phyloP scores from a whole-genome alignment of 2,797 vertebrate species.

The Myiotriccus ornatus region DNA sequence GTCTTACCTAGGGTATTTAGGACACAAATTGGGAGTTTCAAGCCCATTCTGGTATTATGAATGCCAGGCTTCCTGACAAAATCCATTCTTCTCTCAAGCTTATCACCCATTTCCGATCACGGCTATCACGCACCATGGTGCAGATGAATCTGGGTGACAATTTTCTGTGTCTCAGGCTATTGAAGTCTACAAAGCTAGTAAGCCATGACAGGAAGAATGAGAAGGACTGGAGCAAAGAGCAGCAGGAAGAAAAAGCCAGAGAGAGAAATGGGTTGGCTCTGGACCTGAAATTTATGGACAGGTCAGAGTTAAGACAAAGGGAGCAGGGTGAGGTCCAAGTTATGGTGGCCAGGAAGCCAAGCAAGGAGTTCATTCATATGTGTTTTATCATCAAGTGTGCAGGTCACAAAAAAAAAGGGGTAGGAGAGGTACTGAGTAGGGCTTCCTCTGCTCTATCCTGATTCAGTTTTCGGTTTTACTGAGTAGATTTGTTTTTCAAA shows the following conservation, averaged over 20 bases:
- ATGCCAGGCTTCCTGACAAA: constrained; percentile 3
- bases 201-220: neutral
- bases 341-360: neutral
- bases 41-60: neutral
- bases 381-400: neutral
- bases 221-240: neutral
- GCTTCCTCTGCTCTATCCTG: neutral
- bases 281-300: neutral
- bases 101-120: neutral
- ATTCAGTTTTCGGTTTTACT: neutral
- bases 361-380: neutral
- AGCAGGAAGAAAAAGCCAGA: neutral
- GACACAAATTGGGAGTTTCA: constrained; percentile 32
- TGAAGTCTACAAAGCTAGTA: neutral
- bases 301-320: neutral
- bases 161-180: neutral
- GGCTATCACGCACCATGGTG: neutral
- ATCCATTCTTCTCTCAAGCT: constrained; percentile 12
- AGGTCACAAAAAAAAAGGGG: neutral
- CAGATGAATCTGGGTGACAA: neutral
- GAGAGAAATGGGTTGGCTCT: neutral
- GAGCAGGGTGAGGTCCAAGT: neutral
- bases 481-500: neutral
- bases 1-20: constrained; percentile 26
- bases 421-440: neutral